Evolutionary conservation across 2,888 invertebrate species (phyloP), one percentile per base, ranked within the genome.

Genomic region (Mimumesa dahlbomi): DNA sequence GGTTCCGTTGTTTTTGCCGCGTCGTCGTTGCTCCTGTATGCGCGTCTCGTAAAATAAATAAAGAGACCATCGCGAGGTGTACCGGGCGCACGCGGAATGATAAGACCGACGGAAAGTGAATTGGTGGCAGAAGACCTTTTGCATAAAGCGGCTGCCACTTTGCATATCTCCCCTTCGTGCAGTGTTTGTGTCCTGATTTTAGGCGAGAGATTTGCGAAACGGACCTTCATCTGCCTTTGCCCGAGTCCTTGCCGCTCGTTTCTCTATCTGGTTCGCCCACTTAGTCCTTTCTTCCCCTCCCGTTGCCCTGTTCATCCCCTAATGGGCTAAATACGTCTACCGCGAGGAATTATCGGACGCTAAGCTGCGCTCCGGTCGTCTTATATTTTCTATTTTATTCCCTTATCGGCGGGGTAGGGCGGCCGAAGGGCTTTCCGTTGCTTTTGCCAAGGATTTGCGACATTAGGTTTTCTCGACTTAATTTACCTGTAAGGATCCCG

Each of bases 111-210:
- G 59, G 75, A 79, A 82, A 85, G 83, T 85, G 85, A 85, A 85
- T 85, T 79, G 82, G 80, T 78, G 79, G 75, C 76, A 77, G 80
- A 82, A 80, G 82, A 82, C 75, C 81, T 82, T 85, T 81, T 81
- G 84, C 82, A 84, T 83, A 82, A 83, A 85, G 77, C 81, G 71
- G 58, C 71, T 73, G 71, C 80, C 78, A 75, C 78, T 84, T 83
- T 84, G 83, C 85, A 83, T 85, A 82, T 83, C 82, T 82, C 54
- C 68, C 77, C 68, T 70, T 72, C 66, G 70, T 48, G 58, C 63
- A 62, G 69, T 75, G 62, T 68, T 78, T 66, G 74, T 57, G 62
- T 58, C 71, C 71, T 56, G 73, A 77, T 71, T 77, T 77, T 67
- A 74, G 73, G 71, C 56, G 50, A 52, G 71, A 74, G 73, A 73